Percentiles rank a stretch among this genome's conserved stretches.
Conservation (phyloP, 2,888 invertebrate genomes). For the Lomographa bimaculata region DNA sequence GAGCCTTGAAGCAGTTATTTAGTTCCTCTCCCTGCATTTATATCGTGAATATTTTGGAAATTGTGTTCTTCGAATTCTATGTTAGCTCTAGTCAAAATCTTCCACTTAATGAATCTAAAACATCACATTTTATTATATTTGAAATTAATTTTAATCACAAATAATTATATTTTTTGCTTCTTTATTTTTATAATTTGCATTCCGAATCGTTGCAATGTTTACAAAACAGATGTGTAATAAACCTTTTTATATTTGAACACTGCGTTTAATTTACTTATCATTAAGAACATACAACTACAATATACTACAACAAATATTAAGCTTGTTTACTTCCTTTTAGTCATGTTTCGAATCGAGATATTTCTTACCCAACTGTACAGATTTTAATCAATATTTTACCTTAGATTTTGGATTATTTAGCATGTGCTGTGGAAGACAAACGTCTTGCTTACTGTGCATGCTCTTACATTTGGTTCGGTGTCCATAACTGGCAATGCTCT, state of each 20-base stretch:
- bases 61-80: constrained; percentile 49
- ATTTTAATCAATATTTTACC: too few species aligned
- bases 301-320: too few species aligned
- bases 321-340: too few species aligned
- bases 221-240: constrained; percentile 41
- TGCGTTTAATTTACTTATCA: constrained; percentile 27
- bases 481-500: too few species aligned
- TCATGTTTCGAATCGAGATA: too few species aligned
- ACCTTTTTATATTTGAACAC: constrained; percentile 31
- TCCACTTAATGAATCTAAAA: constrained; percentile 49
- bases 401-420: too few species aligned
- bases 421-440: too few species aligned
- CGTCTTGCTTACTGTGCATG: too few species aligned
- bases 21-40: constrained; percentile 72
- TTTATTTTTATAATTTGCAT: constrained; percentile 49
- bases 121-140: constrained; percentile 58
- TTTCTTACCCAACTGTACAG: too few species aligned
- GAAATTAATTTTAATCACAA: constrained; percentile 50
- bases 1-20: constrained; percentile 38
- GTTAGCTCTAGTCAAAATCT: constrained; percentile 74
- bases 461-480: too few species aligned
- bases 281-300: too few species aligned
- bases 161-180: constrained; percentile 36
- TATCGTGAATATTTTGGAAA: constrained; percentile 33
- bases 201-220: constrained; percentile 64